Percentiles rank a stretch among this genome's conserved stretches.
phyloP scores from a whole-genome alignment of 2,797 vertebrate species.

The Liparis tanakae region DNA sequence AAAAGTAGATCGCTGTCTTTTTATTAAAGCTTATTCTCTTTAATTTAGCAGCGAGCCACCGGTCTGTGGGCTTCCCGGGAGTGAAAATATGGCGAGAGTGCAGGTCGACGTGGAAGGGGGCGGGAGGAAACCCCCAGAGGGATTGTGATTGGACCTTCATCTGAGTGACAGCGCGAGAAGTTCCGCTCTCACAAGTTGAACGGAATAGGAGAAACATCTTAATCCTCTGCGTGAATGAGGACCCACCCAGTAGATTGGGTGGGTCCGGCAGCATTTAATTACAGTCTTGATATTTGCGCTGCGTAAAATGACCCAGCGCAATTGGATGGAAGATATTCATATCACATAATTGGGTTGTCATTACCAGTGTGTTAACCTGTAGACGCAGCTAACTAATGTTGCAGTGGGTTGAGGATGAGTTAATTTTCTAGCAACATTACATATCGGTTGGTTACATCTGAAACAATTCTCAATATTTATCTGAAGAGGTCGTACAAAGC shows the following conservation, averaged over 20 bases:
- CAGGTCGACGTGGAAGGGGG: conserved; percentile 96
- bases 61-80: conserved; percentile 29
- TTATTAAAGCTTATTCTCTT: neutral
- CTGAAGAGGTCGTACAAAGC: too few species aligned
- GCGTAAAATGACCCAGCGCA: neutral
- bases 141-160: conserved; percentile 62
- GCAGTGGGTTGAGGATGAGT: too few species aligned
- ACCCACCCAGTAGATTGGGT: neutral
- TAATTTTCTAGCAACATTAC: neutral
- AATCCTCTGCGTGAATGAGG: neutral
- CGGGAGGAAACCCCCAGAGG: conserved; percentile 82
- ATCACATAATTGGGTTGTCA: neutral
- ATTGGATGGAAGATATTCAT: neutral
- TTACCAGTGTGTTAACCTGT: neutral
- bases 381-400: neutral
- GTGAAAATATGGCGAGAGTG: conserved; percentile 90
- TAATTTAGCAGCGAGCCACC: conserved; percentile 21
- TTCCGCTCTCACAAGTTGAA: conserved; percentile 18
- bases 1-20: neutral
- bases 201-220: neutral
- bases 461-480: too few species aligned
- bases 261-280: neutral
- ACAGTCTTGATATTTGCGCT: neutral
- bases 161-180: conserved; percentile 31
- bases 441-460: too few species aligned